phyloP scores from a whole-genome alignment of 1,140 invertebrate species.

The Anthonomus grandis region DNA sequence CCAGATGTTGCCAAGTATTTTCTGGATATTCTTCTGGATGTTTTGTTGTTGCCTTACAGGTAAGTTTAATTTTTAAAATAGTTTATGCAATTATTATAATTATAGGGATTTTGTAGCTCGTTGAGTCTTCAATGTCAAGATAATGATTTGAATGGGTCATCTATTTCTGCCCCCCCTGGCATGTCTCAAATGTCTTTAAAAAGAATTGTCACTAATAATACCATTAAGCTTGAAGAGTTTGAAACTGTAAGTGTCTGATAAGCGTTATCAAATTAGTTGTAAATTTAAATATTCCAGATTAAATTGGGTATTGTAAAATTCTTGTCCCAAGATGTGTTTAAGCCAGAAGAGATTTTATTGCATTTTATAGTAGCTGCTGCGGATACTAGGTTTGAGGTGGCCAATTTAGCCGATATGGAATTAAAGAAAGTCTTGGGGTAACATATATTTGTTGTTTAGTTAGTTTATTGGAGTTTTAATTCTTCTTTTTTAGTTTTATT shows the following conservation, averaged over 20 bases:
- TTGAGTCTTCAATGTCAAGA: conserved; percentile 32
- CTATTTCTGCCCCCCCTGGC: conserved; percentile 68
- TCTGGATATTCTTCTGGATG: conserved; percentile 75
- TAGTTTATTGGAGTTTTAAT: neutral
- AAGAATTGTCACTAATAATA: conserved; percentile 71
- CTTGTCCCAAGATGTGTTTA: conserved; percentile 71
- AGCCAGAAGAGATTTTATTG: conserved; percentile 69
- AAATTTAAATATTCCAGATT: conserved; percentile 48
- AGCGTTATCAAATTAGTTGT: neutral
- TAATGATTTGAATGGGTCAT: conserved; percentile 17
- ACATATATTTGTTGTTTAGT: conserved; percentile 16
- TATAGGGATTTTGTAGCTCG: conserved; percentile 29
- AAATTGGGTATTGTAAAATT: conserved; percentile 83
- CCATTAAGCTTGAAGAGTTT: conserved; percentile 75
- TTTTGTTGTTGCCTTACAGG: conserved; percentile 83
- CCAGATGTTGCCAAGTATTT: conserved; percentile 66
- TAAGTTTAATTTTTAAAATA: conserved; percentile 41
- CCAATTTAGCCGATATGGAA: conserved; percentile 73
- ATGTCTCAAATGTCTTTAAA: conserved; percentile 78
- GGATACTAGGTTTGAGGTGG: conserved; percentile 80
- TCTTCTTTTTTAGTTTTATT: conserved; percentile 57
- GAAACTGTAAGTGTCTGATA: conserved; percentile 58
- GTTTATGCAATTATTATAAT: neutral
- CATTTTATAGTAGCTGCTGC: conserved; percentile 81
- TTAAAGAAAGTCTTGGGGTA: conserved; percentile 70